These are phyloP conservation scores for Aphis craccivora DNA, from an alignment of 1,140 invertebrate genomes.

Conservation along the genomic window DNA sequence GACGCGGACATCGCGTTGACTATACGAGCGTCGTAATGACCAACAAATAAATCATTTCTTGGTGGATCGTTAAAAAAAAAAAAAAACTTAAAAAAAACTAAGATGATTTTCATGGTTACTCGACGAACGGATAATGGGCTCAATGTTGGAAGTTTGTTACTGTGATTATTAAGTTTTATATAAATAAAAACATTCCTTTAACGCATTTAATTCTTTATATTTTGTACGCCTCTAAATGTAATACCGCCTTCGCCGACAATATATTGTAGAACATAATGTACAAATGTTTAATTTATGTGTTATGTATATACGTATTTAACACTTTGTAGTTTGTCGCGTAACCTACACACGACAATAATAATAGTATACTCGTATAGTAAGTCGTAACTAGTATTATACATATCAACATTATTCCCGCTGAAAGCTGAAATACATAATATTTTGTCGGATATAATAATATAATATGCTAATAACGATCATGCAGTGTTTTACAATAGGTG, in stretches of 20 bases:
- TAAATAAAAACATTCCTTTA: not conserved
- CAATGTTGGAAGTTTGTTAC: not conserved
- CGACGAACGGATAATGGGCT: not conserved
- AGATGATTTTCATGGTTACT: slow-evolving; percentile 1
- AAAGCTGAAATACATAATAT: not conserved
- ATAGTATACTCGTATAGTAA: not conserved
- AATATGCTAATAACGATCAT: slow-evolving; percentile 2
- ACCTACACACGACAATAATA: not conserved
- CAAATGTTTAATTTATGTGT: too few relatives aligned
- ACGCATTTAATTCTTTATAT: not conserved
- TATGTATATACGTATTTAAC: not conserved
- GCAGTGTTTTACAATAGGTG: not conserved
- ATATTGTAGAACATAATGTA: not conserved
- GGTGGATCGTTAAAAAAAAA: not conserved
- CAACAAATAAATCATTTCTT: slow-evolving; percentile 16
- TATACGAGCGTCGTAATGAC: not conserved
- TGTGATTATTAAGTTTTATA: not conserved
- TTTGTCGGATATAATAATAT: not conserved
- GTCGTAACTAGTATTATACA: not conserved
- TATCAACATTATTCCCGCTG: not conserved
- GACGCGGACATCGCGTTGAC: not conserved
- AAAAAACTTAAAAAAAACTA: not conserved
- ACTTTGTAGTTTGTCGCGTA: not conserved
- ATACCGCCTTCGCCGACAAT: not conserved
- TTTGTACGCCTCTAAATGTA: not conserved